Evolutionary conservation across 2,113 vertebrate species (phyloP).

Genomic region (Pluvialis apricaria): DNA sequence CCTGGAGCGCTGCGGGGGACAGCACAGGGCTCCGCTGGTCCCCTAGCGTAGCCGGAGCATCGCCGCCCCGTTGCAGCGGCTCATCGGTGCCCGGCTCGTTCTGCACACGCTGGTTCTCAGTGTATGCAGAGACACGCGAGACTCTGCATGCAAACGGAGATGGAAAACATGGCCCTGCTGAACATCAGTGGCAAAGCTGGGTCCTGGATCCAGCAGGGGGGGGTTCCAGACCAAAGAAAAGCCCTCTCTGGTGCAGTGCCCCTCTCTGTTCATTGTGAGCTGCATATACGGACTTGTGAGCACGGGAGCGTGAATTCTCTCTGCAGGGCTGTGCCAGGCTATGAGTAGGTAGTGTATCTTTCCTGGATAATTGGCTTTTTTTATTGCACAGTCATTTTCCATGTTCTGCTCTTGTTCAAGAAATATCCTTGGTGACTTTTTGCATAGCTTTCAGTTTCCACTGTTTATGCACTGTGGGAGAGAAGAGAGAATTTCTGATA

Average conservation of each 20-base stretch:
- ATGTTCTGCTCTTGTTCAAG: constrained; percentile 4
- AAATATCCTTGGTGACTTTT: constrained; percentile 4
- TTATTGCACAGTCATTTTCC: constrained; percentile 13
- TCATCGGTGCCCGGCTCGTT: background rate
- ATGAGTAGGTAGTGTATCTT: background rate
- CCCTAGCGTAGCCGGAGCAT: background rate
- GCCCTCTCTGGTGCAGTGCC: background rate
- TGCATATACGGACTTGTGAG: background rate
- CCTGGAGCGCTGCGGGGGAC: background rate
- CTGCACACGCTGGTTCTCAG: background rate
- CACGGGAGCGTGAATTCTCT: background rate
- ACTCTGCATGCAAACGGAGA: background rate
- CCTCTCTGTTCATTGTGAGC: background rate
- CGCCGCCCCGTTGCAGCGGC: background rate
- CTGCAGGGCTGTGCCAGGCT: background rate
- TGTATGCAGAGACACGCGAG: background rate
- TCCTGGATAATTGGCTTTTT: constrained; percentile 15
- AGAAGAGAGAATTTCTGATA: constrained; percentile 32
- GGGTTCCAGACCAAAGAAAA: background rate
- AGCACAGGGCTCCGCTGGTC: background rate
- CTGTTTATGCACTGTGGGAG: constrained; percentile 29
- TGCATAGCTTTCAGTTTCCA: constrained; percentile 26
- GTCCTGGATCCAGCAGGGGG: background rate
- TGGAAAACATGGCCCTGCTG: background rate
- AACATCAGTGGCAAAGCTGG: background rate